These are phyloP conservation scores for Miniopterus natalensis DNA, from an alignment of 2,113 vertebrate genomes.

Conservation along the genomic window DNA sequence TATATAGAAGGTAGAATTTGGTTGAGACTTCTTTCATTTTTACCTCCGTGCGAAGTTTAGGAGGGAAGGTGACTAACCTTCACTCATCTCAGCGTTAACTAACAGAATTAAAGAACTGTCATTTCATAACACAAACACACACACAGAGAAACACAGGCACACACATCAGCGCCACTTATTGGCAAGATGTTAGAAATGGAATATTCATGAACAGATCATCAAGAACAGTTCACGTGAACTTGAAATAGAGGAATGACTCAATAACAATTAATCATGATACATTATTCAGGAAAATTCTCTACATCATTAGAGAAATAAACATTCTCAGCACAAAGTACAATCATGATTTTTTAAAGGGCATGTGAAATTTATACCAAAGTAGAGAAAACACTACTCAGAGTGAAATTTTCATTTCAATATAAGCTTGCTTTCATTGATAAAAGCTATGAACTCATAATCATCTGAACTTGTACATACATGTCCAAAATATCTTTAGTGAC, in stretches of 20 bases:
- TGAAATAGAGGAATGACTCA: neutral
- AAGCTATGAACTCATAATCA: neutral
- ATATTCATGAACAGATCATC: neutral
- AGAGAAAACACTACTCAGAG: neutral
- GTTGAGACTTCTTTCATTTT: slow-evolving; percentile 1
- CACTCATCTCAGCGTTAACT: neutral
- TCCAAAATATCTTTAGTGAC: neutral
- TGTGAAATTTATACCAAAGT: neutral
- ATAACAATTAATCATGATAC: neutral
- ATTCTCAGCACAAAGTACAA: neutral
- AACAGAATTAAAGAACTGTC: neutral
- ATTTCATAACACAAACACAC: neutral
- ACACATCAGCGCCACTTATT: neutral
- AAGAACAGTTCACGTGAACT: neutral
- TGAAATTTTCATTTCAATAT: neutral
- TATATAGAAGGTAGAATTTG: neutral
- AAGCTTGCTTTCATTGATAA: slow-evolving; percentile 2
- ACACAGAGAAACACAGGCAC: neutral
- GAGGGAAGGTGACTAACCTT: neutral
- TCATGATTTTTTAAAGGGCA: neutral
- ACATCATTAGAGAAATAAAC: neutral
- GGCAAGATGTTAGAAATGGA: neutral
- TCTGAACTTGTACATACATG: slow-evolving; percentile 38
- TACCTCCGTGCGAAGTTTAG: neutral
- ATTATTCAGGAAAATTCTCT: neutral